These are phyloP conservation scores for Micromussa lordhowensis DNA, from an alignment of 92 coral and sea anemone species.

Conservation along the genomic window DNA sequence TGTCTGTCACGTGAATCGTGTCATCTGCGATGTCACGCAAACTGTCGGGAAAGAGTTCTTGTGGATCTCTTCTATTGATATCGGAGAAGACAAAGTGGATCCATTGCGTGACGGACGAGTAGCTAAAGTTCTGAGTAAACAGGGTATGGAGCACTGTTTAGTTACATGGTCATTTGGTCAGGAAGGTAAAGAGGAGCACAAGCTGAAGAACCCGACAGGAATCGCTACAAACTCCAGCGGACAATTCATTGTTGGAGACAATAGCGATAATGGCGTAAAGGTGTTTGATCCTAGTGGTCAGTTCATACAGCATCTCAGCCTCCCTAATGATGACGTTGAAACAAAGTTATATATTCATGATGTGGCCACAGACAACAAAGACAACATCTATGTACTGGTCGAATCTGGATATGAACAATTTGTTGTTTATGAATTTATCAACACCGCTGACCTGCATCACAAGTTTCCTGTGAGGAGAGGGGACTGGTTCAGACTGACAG, in stretches of 20 bases:
- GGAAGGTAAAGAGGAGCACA: constrained; percentile 12
- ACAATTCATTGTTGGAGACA: constrained; percentile 41
- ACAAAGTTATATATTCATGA: constrained; percentile 8
- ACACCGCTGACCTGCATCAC: constrained; percentile 41
- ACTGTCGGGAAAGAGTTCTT: neutral
- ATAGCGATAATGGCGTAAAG: neutral
- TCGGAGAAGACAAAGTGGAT: constrained; percentile 1
- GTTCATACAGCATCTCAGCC: constrained; percentile 10
- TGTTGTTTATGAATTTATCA: constrained; percentile 27
- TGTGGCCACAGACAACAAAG: constrained; percentile 39
- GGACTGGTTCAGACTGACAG: constrained; percentile 29
- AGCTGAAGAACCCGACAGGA: neutral
- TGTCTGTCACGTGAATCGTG: constrained; percentile 46
- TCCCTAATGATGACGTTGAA: neutral
- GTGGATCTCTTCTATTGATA: neutral
- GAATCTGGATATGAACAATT: neutral
- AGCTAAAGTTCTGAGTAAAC: neutral
- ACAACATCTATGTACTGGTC: constrained; percentile 43
- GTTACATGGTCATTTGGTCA: constrained; percentile 27
- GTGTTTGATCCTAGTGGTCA: constrained; percentile 29
- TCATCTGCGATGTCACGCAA: constrained; percentile 35
- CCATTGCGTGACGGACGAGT: constrained; percentile 20
- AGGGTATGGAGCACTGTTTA: neutral
- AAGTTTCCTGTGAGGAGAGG: constrained; percentile 19
- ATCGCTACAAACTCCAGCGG: no score